These are phyloP conservation scores for Thrips palmi DNA, from an alignment of 1,140 invertebrate species.

Conservation along the genomic window DNA sequence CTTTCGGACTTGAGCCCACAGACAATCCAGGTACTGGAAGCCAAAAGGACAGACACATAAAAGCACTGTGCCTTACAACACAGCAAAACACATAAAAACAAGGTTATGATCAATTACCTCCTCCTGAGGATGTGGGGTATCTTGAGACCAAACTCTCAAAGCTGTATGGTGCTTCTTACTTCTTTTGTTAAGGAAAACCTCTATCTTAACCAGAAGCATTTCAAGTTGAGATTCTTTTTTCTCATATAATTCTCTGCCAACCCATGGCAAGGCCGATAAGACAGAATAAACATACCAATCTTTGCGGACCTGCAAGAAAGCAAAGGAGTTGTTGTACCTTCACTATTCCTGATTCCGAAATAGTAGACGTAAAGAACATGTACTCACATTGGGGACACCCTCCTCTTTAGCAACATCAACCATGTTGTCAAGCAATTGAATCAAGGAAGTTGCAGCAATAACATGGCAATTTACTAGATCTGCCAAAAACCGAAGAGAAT, in stretches of 20 bases:
- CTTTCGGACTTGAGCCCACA: slow-evolving; percentile 92
- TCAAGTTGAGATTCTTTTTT: slow-evolving; percentile 91
- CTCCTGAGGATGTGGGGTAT: slow-evolving; percentile 89
- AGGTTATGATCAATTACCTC: slow-evolving; percentile 35
- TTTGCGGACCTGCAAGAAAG: slow-evolving; percentile 42
- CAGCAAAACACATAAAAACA: slow-evolving; percentile 1
- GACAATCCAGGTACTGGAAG: slow-evolving; percentile 72
- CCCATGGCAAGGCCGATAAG: slow-evolving; percentile 85
- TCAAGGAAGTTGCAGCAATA: slow-evolving; percentile 74
- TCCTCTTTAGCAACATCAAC: slow-evolving; percentile 90
- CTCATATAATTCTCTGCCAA: slow-evolving; percentile 87
- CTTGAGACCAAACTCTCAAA: slow-evolving; percentile 79
- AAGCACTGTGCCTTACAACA: background rate
- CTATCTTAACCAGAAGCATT: slow-evolving; percentile 78
- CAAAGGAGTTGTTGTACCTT: slow-evolving; percentile 28
- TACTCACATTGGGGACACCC: slow-evolving; percentile 53
- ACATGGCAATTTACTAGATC: slow-evolving; percentile 97
- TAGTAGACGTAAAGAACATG: slow-evolving; percentile 2
- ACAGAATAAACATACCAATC: slow-evolving; percentile 97
- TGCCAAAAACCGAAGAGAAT: slow-evolving; percentile 75
- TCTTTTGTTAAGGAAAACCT: slow-evolving; percentile 86
- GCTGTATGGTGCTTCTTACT: slow-evolving; percentile 81
- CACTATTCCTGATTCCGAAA: background rate
- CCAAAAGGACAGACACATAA: background rate
- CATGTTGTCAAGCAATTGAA: slow-evolving; percentile 85